phyloP scores from a whole-genome alignment of 2,888 invertebrate species.

The Drosophila suboccidentalis region DNA sequence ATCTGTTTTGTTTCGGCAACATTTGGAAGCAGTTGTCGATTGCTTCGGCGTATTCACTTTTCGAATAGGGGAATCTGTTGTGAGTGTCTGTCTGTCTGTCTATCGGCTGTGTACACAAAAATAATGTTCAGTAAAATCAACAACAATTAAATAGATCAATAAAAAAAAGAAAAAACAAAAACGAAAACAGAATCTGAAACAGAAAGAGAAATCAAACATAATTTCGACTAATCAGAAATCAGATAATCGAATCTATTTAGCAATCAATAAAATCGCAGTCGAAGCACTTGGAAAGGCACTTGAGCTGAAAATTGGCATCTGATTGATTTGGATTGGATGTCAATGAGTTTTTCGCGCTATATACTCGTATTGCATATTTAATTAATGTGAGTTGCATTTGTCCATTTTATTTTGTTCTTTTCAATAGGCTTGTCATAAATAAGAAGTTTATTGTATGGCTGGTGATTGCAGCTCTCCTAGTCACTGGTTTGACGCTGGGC shows the following conservation, averaged over 20 bases:
- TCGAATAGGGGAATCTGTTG: not conserved
- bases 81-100: not conserved
- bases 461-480: slow-evolving; percentile 67
- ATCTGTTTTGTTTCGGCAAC: slow-evolving; percentile 1
- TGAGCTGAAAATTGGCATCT: not conserved
- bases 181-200: not conserved
- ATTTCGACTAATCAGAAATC: slow-evolving; percentile 22
- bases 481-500: slow-evolving; percentile 77
- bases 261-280: slow-evolving; percentile 27
- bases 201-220: not conserved
- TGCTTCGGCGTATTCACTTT: not conserved
- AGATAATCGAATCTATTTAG: slow-evolving; percentile 4
- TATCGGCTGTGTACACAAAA: slow-evolving; percentile 9
- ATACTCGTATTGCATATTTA: not conserved
- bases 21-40: not conserved
- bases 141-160: not conserved
- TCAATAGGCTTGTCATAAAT: slow-evolving; percentile 66
- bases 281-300: slow-evolving; percentile 29
- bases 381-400: slow-evolving; percentile 9
- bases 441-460: slow-evolving; percentile 78
- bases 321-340: not conserved
- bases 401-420: not conserved
- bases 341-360: not conserved
- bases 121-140: not conserved
- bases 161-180: not conserved